phyloP scores from a whole-genome alignment of 2,888 invertebrate species.

The Crossocerus cetratus region DNA sequence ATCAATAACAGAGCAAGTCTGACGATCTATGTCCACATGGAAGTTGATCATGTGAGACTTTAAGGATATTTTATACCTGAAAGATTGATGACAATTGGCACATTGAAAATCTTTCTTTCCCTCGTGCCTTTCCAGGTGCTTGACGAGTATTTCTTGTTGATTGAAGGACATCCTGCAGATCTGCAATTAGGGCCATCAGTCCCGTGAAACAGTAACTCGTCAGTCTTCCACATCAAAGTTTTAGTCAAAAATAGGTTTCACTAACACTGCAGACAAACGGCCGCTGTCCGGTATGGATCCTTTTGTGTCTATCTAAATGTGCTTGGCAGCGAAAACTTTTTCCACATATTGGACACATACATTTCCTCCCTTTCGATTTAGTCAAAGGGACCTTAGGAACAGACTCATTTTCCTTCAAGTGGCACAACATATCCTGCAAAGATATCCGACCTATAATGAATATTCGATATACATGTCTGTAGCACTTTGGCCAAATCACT shows the following conservation, averaged over 20 bases:
- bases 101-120: slow-evolving; percentile 71
- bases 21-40: slow-evolving; percentile 62
- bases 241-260: slow-evolving; percentile 4
- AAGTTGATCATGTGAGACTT: slow-evolving; percentile 73
- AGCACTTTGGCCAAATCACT: no score
- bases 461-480: no score
- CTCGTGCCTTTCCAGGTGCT: slow-evolving; percentile 70
- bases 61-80: slow-evolving; percentile 71
- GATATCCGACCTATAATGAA: slow-evolving; percentile 4
- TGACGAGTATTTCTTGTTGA: slow-evolving; percentile 70
- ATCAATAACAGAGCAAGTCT: slow-evolving; percentile 31
- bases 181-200: slow-evolving; percentile 45
- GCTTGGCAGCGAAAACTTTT: slow-evolving; percentile 80
- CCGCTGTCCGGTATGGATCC: slow-evolving; percentile 79
- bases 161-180: slow-evolving; percentile 73
- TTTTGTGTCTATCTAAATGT: slow-evolving; percentile 79
- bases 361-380: slow-evolving; percentile 50
- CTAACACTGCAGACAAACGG: slow-evolving; percentile 79
- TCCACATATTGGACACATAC: slow-evolving; percentile 74
- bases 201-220: background rate
- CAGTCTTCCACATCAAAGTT: no score
- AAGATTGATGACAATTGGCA: slow-evolving; percentile 71
- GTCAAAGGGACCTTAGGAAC: slow-evolving; percentile 26
- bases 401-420: slow-evolving; percentile 66
- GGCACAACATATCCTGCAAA: slow-evolving; percentile 68